Percentiles rank a stretch among this genome's conserved stretches.
Conservation (phyloP, 1,140 invertebrate species). For the Drosophila navojoa region DNA sequence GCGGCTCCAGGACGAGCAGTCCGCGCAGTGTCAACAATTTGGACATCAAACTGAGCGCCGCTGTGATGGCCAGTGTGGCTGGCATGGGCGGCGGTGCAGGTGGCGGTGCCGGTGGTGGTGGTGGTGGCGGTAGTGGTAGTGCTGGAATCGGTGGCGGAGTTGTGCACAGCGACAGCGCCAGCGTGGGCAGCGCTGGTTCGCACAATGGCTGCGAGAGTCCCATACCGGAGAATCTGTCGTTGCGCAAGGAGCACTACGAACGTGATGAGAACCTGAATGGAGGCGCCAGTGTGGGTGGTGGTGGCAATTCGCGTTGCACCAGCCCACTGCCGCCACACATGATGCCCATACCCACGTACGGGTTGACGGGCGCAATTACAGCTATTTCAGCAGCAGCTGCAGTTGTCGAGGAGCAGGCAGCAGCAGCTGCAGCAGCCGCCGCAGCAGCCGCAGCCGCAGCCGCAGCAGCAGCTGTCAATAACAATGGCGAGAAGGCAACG, state of each 20-base stretch:
- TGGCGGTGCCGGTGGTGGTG: constrained; percentile 2
- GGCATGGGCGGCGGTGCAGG: neutral
- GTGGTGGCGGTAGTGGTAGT: constrained; percentile 7
- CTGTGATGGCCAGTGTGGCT: neutral
- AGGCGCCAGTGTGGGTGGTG: neutral
- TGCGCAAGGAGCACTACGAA: constrained; percentile 74
- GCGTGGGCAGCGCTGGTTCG: constrained; percentile 69
- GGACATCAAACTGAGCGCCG: constrained; percentile 32
- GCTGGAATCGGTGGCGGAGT: constrained; percentile 2
- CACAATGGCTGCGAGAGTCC: constrained; percentile 73
- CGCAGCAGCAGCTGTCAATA: constrained; percentile 42
- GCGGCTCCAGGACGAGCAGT: constrained; percentile 55
- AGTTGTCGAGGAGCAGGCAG: constrained; percentile 69
- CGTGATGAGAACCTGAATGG: constrained; percentile 52
- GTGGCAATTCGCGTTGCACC: constrained; percentile 43
- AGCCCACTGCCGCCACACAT: constrained; percentile 68
- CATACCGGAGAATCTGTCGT: constrained; percentile 75
- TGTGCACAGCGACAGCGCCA: constrained; percentile 64
- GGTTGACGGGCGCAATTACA: constrained; percentile 77
- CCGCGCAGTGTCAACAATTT: constrained; percentile 16
- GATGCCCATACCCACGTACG: constrained; percentile 70
- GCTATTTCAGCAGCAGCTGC: constrained; percentile 79
- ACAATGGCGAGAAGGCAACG: constrained; percentile 24
- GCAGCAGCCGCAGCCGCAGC: constrained; percentile 53
- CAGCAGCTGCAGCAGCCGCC: constrained; percentile 59